These are phyloP conservation scores for Antennarius striatus DNA, from an alignment of 2,113 vertebrate genomes.

Conservation along the genomic window DNA sequence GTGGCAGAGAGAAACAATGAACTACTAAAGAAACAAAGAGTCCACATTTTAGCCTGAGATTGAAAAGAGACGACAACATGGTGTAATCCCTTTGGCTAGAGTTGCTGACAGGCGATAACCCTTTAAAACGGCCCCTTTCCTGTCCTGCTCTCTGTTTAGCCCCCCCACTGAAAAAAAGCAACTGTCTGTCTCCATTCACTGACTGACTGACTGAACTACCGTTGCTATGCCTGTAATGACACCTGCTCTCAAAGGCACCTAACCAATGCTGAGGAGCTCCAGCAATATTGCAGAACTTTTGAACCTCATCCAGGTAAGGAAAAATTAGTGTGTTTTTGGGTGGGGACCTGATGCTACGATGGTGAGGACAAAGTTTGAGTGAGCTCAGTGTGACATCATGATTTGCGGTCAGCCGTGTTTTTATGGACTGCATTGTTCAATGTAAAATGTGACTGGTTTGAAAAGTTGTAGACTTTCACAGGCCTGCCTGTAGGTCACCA, in stretches of 20 bases:
- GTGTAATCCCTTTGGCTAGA: constrained; percentile 81
- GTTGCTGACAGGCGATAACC: constrained; percentile 83
- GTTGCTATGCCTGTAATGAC: constrained; percentile 51
- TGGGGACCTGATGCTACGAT: constrained; percentile 9
- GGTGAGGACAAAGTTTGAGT: neutral
- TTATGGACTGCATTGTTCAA: neutral
- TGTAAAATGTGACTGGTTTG: too few species aligned
- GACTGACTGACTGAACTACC: constrained; percentile 18
- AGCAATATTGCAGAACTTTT: constrained; percentile 1
- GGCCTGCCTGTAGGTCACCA: too few species aligned
- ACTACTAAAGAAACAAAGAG: constrained; percentile 70
- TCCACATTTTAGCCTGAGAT: constrained; percentile 70
- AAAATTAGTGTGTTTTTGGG: constrained; percentile 58
- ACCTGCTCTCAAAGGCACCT: constrained; percentile 45
- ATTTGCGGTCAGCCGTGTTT: constrained; percentile 21
- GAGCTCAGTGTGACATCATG: constrained; percentile 4
- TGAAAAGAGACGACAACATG: constrained; percentile 78
- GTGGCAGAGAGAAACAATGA: constrained; percentile 59
- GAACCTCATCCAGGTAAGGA: neutral
- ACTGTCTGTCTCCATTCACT: constrained; percentile 54
- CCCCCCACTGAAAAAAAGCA: constrained; percentile 6
- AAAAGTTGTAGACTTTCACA: too few species aligned
- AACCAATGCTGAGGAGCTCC: constrained; percentile 29
- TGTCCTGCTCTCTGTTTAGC: constrained; percentile 35
- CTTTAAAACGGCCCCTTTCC: constrained; percentile 72